phyloP scores from a whole-genome alignment of 2,113 vertebrate genomes.

The Mesoclemmys tuberculata region DNA sequence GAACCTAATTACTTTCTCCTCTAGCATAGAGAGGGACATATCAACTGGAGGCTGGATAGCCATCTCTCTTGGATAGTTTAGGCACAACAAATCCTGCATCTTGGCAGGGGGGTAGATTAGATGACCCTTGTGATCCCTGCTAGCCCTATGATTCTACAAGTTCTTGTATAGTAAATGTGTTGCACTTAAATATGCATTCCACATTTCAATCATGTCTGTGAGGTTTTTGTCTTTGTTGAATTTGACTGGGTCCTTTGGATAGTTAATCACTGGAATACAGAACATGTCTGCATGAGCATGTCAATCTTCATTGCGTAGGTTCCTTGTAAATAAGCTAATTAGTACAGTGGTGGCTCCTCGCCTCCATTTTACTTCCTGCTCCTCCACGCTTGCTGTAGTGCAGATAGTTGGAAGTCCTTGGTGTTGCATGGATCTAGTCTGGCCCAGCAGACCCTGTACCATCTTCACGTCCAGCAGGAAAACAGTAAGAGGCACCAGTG shows the following conservation, averaged over 20 bases:
- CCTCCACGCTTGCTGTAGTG: not conserved
- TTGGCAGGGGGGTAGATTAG: too few species aligned
- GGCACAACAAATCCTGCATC: too few species aligned
- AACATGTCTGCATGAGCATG: fast-evolving
- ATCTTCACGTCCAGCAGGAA: not conserved
- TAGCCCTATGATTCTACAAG: not conserved
- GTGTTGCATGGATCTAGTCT: not conserved
- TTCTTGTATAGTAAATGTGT: not conserved
- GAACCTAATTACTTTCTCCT: not conserved
- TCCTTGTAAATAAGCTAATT: not conserved
- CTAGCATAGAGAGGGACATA: not conserved
- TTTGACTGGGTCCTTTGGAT: not conserved
- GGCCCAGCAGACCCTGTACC: not conserved
- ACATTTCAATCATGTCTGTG: not conserved
- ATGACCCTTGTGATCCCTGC: too few species aligned
- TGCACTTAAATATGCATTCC: not conserved
- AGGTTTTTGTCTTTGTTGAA: not conserved
- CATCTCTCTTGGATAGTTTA: too few species aligned
- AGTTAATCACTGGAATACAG: not conserved
- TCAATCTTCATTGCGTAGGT: not conserved
- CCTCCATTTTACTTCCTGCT: not conserved
- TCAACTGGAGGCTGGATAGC: not conserved
- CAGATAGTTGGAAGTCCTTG: not conserved
- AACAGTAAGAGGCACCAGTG: not conserved
- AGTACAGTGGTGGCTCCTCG: too few species aligned